Evolutionary conservation across 2,797 vertebrate genomes (phyloP), one percentile per base, ranked within the genome.

Genomic region (Chaetodon trifasciatus): DNA sequence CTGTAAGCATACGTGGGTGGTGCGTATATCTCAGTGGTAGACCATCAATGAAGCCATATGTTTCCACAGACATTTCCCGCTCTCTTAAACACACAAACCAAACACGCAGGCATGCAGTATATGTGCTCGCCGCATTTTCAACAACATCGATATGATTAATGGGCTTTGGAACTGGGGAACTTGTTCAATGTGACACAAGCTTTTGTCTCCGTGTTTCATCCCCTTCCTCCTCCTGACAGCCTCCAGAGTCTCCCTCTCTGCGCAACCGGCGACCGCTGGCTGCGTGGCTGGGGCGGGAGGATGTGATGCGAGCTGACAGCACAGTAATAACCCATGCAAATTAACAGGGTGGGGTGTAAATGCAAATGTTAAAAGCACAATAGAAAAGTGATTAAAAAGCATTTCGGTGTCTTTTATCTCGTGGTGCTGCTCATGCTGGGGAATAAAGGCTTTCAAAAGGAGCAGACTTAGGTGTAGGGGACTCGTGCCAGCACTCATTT

Each of bases 291-390:
- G 46, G 84, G 83, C 65, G 24, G 64, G 70, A 78, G 86, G 84
- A 84, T 79, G 68, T 61, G 89, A 94, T 94, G 84, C 74, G 91
- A 90, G 85, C 89, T 94, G 95, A 94, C 95, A 95, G 90, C 81
- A 53, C 80, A 55, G 92, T 94, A 95, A 93, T 94, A 94, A 94
- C 72, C 91, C 87, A 87, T 93, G 91, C 91, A 94, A 94, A 95
- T 95, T 86, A 91, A 92, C 83, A 82, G 88, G 92, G 90, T 75
- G 85, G 88, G 79, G 86, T 82, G 73, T 68, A 90, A 90, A 94
- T 90, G 92, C 89, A 91, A 93, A 94, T 93, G 86, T 83, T 89
- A 84, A 88, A 87, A 88, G 89, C 88, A 94, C 91, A 95, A 93
- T 92, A 83, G 89, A 79, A 76, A 92, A 89, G 88, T 94, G 92